Evolutionary conservation across 2,797 vertebrate genomes (phyloP).

Genomic region (Cuculus canorus): DNA sequence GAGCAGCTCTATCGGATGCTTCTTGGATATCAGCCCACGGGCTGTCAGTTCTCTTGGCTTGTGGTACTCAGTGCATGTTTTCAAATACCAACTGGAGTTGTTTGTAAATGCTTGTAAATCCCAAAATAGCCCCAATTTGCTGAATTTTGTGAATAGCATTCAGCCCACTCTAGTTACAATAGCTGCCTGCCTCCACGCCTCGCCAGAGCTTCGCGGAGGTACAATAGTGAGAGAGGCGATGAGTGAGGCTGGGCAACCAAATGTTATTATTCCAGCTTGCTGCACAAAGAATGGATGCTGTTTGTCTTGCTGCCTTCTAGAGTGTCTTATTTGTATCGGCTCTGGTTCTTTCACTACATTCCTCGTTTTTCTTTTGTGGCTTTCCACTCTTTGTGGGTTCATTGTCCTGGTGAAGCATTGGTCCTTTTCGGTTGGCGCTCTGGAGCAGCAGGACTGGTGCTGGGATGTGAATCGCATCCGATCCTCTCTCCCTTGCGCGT

Average conservation of each 20-base stretch:
- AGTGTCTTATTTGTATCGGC: slow-evolving; percentile 20
- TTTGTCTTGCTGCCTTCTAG: slow-evolving; percentile 62
- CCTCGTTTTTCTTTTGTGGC: not conserved
- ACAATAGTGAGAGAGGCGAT: slow-evolving; percentile 48
- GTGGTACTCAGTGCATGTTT: slow-evolving; percentile 48
- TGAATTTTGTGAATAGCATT: slow-evolving; percentile 61
- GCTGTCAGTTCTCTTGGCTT: slow-evolving; percentile 37
- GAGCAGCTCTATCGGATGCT: not conserved
- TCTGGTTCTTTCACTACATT: not conserved
- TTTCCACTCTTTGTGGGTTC: slow-evolving; percentile 3
- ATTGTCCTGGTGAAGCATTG: not conserved
- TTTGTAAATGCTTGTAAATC: slow-evolving; percentile 71
- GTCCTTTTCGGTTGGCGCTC: not conserved
- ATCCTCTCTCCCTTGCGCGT: not conserved
- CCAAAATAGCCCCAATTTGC: slow-evolving; percentile 70
- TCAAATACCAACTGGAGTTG: slow-evolving; percentile 70
- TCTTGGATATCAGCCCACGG: slow-evolving; percentile 21
- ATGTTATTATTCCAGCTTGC: slow-evolving; percentile 70
- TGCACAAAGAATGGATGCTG: slow-evolving; percentile 62
- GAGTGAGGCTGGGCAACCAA: slow-evolving; percentile 54
- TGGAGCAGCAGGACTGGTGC: not conserved
- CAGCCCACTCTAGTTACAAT: slow-evolving; percentile 62
- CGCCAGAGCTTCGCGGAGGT: not conserved
- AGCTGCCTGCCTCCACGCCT: slow-evolving; percentile 51
- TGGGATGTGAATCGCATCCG: not conserved